Evolutionary conservation across 2,113 vertebrate genomes (phyloP).

Genomic region (Macquaria ambigua): DNA sequence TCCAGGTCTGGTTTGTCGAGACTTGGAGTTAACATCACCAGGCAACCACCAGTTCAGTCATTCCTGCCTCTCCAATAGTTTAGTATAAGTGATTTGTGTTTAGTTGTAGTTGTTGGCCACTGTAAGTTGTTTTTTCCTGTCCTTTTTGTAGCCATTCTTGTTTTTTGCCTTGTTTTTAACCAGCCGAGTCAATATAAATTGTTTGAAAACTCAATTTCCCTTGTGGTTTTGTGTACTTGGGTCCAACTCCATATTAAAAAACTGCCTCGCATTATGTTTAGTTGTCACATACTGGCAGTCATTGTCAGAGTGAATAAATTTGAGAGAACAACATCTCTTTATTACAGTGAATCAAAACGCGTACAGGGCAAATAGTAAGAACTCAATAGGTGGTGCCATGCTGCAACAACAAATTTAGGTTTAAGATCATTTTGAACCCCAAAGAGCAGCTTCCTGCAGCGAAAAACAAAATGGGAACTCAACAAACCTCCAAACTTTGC

Average conservation of each 20-base stretch:
- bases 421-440: not conserved
- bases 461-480: not conserved
- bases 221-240: not conserved
- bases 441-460: not conserved
- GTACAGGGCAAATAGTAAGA: not conserved
- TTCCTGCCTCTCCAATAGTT: not conserved
- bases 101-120: not conserved
- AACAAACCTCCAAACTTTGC: constrained; percentile 30
- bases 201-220: not conserved
- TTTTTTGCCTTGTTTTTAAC: not conserved
- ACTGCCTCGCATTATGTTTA: not conserved
- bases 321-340: constrained; percentile 1
- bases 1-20: not conserved
- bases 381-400: not conserved
- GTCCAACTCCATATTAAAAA: not conserved
- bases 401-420: not conserved
- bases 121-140: not conserved
- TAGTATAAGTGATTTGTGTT: not conserved
- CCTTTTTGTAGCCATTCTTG: not conserved
- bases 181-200: not conserved
- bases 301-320: not conserved
- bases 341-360: not conserved
- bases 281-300: not conserved
- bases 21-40: no score
- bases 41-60: not conserved